These are phyloP conservation scores for Drosophila auraria DNA, from an alignment of 1,140 invertebrate species.

Conservation along the genomic window DNA sequence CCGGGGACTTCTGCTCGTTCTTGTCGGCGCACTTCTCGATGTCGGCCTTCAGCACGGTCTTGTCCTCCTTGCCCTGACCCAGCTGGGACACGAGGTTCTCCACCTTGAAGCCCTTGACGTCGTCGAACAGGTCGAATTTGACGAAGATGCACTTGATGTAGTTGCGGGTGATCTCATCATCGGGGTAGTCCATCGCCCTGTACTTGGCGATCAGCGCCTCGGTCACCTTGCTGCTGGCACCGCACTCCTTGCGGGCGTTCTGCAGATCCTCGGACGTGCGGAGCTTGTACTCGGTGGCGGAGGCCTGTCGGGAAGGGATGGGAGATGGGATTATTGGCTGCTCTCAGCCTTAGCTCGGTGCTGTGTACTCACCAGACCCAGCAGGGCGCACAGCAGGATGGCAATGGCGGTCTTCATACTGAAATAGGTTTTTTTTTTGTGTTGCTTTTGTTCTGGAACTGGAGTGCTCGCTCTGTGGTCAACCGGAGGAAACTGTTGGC, in stretches of 20 bases:
- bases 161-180: conserved; percentile 83
- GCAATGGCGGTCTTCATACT: conserved; percentile 76
- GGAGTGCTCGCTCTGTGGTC: conserved; percentile 33
- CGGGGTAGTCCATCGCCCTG: conserved; percentile 83
- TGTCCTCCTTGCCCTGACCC: conserved; percentile 73
- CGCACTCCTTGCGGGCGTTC: conserved; percentile 76
- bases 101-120: conserved; percentile 78
- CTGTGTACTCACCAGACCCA: conserved; percentile 66
- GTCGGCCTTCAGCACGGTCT: conserved; percentile 67
- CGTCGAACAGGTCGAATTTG: conserved; percentile 81
- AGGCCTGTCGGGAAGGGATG: conserved; percentile 37
- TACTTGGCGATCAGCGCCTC: conserved; percentile 76
- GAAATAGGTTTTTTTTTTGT: not conserved
- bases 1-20: conserved; percentile 77
- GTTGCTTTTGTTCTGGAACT: conserved; percentile 13
- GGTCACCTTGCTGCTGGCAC: conserved; percentile 71
- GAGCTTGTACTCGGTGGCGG: conserved; percentile 78
- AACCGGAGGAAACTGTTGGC: conserved; percentile 65
- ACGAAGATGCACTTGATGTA: conserved; percentile 83
- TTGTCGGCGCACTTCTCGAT: conserved; percentile 83
- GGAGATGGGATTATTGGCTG: not conserved
- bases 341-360: not conserved
- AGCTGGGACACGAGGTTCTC: conserved; percentile 80
- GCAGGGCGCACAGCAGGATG: conserved; percentile 69
- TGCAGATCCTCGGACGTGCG: conserved; percentile 79